These are phyloP conservation scores for Dendropsophus ebraccatus DNA, from an alignment of 2,113 vertebrate genomes.

Conservation along the genomic window DNA sequence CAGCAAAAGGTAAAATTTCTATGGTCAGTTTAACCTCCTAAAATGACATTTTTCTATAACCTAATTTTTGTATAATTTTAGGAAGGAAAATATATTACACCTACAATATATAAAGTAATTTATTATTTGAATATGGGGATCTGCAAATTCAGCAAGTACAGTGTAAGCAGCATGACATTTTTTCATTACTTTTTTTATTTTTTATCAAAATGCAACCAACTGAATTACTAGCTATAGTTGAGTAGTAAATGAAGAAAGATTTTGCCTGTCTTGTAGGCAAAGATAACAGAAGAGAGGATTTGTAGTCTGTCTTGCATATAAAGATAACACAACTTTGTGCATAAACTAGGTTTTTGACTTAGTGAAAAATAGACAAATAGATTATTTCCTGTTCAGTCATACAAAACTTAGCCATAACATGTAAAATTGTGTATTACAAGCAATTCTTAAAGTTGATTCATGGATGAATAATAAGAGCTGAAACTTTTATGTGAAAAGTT, in stretches of 20 bases:
- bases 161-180: not conserved
- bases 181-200: slow-evolving; percentile 22
- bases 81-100: not conserved
- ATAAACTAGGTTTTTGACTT: slow-evolving; percentile 6
- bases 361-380: not conserved
- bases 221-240: slow-evolving; percentile 15
- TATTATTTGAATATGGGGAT: not conserved
- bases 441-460: slow-evolving; percentile 2
- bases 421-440: slow-evolving; percentile 17
- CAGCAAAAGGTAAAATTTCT: too few species aligned
- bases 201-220: slow-evolving; percentile 19
- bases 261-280: not conserved
- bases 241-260: slow-evolving; percentile 18
- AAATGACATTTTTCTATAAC: too few species aligned
- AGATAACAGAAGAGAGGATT: slow-evolving; percentile 25
- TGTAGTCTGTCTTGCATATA: slow-evolving; percentile 1
- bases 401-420: not conserved
- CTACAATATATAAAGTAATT: not conserved
- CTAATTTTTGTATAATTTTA: not conserved
- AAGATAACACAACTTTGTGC: slow-evolving; percentile 24
- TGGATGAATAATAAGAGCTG: slow-evolving; percentile 6
- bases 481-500: slow-evolving; percentile 1
- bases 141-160: not conserved
- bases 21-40: too few species aligned
- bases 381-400: slow-evolving; percentile 15